Percentiles rank a stretch among this genome's conserved stretches.
phyloP scores from a whole-genome alignment of 2,797 vertebrate species.

The Manis pentadactyla region DNA sequence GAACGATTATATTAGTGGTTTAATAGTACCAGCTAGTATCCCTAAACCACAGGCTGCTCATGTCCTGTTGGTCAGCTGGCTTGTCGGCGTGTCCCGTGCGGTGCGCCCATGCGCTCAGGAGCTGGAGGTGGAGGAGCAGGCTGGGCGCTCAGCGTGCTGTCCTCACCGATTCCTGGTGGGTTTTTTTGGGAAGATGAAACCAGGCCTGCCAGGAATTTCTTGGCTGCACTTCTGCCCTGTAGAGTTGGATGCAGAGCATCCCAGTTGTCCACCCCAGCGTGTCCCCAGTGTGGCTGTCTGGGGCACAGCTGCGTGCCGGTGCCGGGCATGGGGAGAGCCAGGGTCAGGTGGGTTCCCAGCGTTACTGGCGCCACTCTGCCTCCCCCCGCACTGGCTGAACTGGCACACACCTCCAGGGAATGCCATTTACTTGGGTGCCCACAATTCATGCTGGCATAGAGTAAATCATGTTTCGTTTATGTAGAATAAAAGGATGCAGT shows the following conservation, averaged over 20 bases:
- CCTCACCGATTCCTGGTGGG: neutral
- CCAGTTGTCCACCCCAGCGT: neutral
- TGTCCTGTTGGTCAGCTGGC: too few relatives aligned
- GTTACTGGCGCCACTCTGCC: too few relatives aligned
- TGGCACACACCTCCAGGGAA: neutral
- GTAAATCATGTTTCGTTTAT: neutral
- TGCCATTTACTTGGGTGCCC: neutral
- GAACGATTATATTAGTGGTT: neutral
- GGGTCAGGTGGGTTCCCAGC: too few relatives aligned
- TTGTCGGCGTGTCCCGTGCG: neutral
- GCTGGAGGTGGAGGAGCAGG: neutral
- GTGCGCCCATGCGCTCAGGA: neutral
- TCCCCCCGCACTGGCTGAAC: neutral
- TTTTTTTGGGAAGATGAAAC: conserved; percentile 32
- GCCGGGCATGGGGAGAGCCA: too few relatives aligned
- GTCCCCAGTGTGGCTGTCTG: too few relatives aligned
- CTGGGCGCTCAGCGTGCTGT: neutral
- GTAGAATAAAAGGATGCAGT: neutral
- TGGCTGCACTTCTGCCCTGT: conserved; percentile 37
- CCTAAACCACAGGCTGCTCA: neutral
- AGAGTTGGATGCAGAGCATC: neutral
- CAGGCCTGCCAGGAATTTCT: neutral
- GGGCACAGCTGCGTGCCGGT: too few relatives aligned
- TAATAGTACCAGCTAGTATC: neutral
- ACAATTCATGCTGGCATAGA: conserved; percentile 36